Percentiles rank a stretch among this genome's conserved stretches.
Evolutionary conservation across 92 coral and sea anemone genomes (phyloP).

Genomic region (Porites rus): DNA sequence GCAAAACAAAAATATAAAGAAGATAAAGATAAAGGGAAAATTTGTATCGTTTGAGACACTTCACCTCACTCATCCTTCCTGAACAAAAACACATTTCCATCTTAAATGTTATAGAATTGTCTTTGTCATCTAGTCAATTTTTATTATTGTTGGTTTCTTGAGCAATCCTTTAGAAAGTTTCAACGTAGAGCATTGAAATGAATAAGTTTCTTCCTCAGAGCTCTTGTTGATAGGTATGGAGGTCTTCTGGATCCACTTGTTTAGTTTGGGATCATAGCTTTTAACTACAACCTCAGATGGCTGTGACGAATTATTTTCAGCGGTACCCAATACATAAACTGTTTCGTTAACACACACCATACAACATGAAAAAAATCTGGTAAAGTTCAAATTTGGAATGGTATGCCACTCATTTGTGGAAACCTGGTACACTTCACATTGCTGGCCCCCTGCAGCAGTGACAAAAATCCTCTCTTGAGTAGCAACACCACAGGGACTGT

Average conservation of each 20-base stretch:
- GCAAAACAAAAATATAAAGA: too few species aligned
- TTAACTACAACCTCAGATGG: neutral
- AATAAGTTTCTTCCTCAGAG: neutral
- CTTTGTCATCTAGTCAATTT: too few species aligned
- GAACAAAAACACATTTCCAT: too few species aligned
- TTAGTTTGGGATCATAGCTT: neutral
- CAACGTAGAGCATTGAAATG: neutral
- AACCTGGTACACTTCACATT: neutral
- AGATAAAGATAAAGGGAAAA: too few species aligned
- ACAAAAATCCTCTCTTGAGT: slow-evolving; percentile 4
- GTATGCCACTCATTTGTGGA: neutral
- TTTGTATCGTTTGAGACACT: too few species aligned
- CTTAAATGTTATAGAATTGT: too few species aligned
- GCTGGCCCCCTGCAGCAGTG: neutral
- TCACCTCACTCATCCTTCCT: too few species aligned
- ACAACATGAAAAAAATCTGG: neutral
- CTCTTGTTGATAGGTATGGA: neutral
- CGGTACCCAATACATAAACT: neutral
- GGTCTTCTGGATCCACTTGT: neutral
- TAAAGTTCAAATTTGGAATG: neutral
- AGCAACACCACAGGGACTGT: slow-evolving; percentile 9
- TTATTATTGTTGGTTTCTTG: neutral
- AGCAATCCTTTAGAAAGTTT: neutral
- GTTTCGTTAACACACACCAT: neutral
- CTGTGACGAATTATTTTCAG: neutral